Conservation (phyloP, 2,888 invertebrate genomes). For the Dynastes hyllus region DNA sequence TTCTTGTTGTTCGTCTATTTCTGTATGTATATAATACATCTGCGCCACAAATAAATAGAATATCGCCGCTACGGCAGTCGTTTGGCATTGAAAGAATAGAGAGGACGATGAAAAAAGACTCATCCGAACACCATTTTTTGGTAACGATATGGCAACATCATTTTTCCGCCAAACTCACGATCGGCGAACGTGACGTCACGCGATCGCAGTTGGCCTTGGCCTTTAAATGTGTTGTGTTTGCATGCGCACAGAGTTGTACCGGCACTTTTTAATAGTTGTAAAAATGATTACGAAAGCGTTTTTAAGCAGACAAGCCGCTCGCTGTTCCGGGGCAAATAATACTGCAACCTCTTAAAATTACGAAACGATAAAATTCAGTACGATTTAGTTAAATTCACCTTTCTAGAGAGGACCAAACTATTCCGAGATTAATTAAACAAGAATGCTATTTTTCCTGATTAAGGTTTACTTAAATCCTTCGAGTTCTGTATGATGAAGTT, state of each 20-base stretch:
- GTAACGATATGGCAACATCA: conserved; percentile 41
- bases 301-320: no score
- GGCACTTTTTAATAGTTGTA: background rate
- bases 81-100: conserved; percentile 33
- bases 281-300: no score
- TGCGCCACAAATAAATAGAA: conserved; percentile 38
- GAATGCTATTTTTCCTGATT: no score
- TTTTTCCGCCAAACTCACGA: conserved; percentile 53
- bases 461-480: no score
- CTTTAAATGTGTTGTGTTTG: conserved; percentile 56
- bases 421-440: no score
- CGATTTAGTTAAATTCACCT: no score
- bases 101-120: conserved; percentile 20
- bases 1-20: conserved; percentile 27
- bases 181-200: conserved; percentile 58
- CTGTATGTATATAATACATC: conserved; percentile 4
- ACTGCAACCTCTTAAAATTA: no score
- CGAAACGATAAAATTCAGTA: no score
- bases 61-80: conserved; percentile 9
- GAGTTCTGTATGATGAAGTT: no score
- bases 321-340: no score
- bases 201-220: conserved; percentile 58
- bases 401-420: no score
- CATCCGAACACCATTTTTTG: conserved; percentile 42
- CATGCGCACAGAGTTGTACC: conserved; percentile 24